Base-by-base conservation (phyloP, 2,888 invertebrate species). In the Melanargia galathea region DNA sequence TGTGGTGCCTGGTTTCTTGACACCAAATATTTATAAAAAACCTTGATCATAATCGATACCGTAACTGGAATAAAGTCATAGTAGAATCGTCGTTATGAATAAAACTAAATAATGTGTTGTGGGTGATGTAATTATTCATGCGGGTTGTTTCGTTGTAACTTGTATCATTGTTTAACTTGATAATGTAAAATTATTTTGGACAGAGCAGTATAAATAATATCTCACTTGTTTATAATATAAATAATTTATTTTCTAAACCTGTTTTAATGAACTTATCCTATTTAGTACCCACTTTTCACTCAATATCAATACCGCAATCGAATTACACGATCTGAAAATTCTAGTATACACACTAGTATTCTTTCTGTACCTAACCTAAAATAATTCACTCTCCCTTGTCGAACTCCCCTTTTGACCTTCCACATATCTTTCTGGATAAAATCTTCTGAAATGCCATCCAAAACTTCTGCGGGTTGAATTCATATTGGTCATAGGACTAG, bases 371-470 rank as follows among this genome's bases (percentile, higher is more conserved):
- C n/a, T n/a, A 30, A 24, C 1, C 13, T 43, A 55, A 1, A 30
- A 30, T 10, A 55, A 43, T 55, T 55, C 55, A 16, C 2, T 10
- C 22, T 18, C 48, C 6, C 35, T 58, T 26, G 76, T 65, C 11
- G 60, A 45, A n/a, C 56, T 43, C 0, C 58, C 30, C 33, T 58
- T 58, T 8, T 61, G 62, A 67, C 79, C 78, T 20, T 68, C 63
- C 20, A 62, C 61, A 62, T 66, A 60, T 35, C 75, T 80, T 54
- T 84, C 84, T 0, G 83, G 84, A 2, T 80, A 71, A 48, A 83
- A 84, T 65, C 81, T 80, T 35, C 72, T 83, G 33, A 83, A 90
- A 22, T 85, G 80, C 90, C 90, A 90, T 0, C 89, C 89, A 10
- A 79, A 81, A 60, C 88, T 90, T 60, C 82, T 82, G 60, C 85